Evolutionary conservation across 1,140 invertebrate species (phyloP).

Genomic region (Monomorium pharaonis): DNA sequence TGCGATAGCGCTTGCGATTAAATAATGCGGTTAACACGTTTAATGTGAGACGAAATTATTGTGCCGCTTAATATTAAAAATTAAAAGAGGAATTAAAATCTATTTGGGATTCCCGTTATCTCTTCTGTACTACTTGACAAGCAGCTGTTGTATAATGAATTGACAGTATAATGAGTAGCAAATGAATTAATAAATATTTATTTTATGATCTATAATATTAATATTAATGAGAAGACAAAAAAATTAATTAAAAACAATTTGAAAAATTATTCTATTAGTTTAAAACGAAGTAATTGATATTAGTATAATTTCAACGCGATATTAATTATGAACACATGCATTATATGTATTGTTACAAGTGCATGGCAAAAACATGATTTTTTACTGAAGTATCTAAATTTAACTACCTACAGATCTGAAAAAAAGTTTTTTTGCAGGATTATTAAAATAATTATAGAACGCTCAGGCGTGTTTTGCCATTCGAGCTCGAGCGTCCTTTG

Average conservation of each 20-base stretch:
- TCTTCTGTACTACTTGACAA: neutral
- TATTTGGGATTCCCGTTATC: neutral
- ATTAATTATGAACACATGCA: neutral
- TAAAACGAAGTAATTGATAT: neutral
- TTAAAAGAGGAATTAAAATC: neutral
- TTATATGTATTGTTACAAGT: neutral
- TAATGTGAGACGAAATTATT: conserved; percentile 4
- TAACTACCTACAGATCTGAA: too few relatives aligned
- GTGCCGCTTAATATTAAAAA: neutral
- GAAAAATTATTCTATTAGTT: neutral
- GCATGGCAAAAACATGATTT: neutral
- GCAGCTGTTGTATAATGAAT: neutral
- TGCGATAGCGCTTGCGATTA: conserved; percentile 3
- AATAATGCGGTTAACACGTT: neutral
- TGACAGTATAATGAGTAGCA: too few relatives aligned
- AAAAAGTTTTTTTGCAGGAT: too few relatives aligned
- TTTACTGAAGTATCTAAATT: too few relatives aligned
- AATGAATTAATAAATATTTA: neutral
- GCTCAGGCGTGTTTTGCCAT: too few relatives aligned
- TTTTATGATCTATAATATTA: neutral
- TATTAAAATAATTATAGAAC: too few relatives aligned
- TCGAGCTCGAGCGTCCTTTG: too few relatives aligned
- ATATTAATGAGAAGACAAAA: neutral
- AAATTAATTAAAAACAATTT: neutral
- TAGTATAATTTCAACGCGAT: neutral